Evolutionary conservation across 2,113 vertebrate species (phyloP).

Genomic region (Cettia cetti): DNA sequence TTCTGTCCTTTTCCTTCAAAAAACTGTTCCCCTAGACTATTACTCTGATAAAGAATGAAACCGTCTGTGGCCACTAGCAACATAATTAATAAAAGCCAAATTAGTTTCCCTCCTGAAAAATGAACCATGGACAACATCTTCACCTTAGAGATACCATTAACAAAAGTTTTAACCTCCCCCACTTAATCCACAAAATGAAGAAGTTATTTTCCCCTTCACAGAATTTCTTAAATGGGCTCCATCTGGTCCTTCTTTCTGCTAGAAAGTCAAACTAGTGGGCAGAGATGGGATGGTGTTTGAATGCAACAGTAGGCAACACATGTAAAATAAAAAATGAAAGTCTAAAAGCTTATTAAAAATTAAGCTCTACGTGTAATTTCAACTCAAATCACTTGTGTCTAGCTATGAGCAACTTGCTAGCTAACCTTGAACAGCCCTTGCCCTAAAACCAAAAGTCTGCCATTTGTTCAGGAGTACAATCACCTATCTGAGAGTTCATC

Average conservation of each 20-base stretch:
- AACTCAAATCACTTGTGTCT: not conserved
- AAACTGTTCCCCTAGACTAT: not conserved
- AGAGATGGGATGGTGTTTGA: not conserved
- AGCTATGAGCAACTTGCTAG: not conserved
- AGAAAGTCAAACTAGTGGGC: not conserved
- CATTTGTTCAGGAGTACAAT: not conserved
- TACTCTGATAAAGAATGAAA: conserved; percentile 19
- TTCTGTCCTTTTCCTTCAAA: not conserved
- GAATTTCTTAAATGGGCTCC: not conserved
- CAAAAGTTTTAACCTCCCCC: not conserved
- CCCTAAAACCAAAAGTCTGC: not conserved
- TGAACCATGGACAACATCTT: not conserved
- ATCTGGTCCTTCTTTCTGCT: not conserved
- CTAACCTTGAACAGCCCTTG: not conserved
- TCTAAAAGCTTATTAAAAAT: not conserved
- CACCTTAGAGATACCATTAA: not conserved
- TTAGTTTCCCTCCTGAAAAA: conserved; percentile 20
- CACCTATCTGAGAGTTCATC: not conserved
- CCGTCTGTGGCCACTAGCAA: not conserved
- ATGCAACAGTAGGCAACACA: not conserved
- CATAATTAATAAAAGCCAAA: conserved; percentile 26
- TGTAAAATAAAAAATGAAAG: not conserved
- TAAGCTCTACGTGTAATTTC: not conserved
- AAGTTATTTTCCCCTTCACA: not conserved
- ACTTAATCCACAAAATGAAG: not conserved